Base-by-base conservation (phyloP, 2,888 invertebrate species). In the Timema cristinae region DNA sequence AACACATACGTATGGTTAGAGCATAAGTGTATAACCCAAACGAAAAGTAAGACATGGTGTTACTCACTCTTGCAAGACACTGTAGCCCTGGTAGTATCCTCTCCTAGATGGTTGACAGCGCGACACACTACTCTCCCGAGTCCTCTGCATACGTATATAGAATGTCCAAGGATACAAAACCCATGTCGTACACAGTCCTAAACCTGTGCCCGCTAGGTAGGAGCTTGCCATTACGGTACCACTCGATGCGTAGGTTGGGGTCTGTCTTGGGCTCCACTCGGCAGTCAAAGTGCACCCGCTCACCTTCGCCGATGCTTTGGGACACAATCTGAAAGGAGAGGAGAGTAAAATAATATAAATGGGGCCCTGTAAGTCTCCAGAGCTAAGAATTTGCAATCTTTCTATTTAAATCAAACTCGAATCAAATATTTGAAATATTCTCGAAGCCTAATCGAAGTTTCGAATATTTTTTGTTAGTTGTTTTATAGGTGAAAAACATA, bases 231-330 rank as follows among this genome's bases (percentile, higher is more conserved):
- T 97, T 96, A 80, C 94, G 90, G 81, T 91, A 94, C 97, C 97
- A 97, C 83, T 97, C 96, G 70, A 97, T 90, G 68, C 92, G 89
- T 76, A 98, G 85, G 79, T 89, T 94, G 0, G 97, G 93, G 86
- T 98, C 98, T 79, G 92, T 93, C 82, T 95, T 94, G 0, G 98
- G 98, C 81, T 97, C 95, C 32, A 99, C 93, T 75, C 93, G 90
- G 79, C 97, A 97, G 83, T 98, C 97, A 79, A 99, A 98, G 75
- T 95, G 91, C 2, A 96, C 90, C 0, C 93, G 89, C 82, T 98
- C 97, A 49, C 95, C 93, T 85, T 99, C 96, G 79, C 93, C 94
- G 4, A 94, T 89, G 5, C 93, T 92, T 50, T 90, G 88, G 5
- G 94, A 93, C 79, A 91, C 87, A 77, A 96, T 94, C 81, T 94